Evolutionary conservation across 2,888 invertebrate species (phyloP), one percentile per base, ranked within the genome.

Genomic region (Schizotus pectinicornis): DNA sequence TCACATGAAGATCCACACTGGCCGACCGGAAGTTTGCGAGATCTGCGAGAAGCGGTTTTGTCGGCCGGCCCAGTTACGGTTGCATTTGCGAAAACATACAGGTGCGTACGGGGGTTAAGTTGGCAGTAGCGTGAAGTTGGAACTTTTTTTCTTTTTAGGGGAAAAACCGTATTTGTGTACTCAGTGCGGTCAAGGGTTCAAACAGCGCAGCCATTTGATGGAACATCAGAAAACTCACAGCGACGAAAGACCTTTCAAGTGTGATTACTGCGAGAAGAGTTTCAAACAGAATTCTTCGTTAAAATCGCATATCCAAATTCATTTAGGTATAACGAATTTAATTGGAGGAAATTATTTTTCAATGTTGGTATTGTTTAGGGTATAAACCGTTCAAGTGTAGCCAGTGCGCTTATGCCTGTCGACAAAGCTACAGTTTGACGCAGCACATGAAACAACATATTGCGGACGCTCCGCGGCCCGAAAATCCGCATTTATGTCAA

Each of bases 81-180:
- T 76, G 7, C 78, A 78, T 54, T 70, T 78, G 73, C 64, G 76
- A 37, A 73, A 70, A 62, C 78, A 78, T 61, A 77, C 77, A 59
- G 77, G 77, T 75, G 66, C 41, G 30, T 34, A 31, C 35, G 14
- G n/a, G 5, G 5, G 22, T 22, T 22, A 22, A 22, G 22, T 22
- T 22, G 22, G 22, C 5, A 22, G 22, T 22, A 5, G 2, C 22
- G 34, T n/a, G 5, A 30, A 43, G 11, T 37, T 33, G 9, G 7
- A n/a, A 22, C 5, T 22, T 35, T 43, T 32, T 22, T 35, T 43
- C 32, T 39, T 61, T 60, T 43, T 54, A 76, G 78, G 77, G 36
- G 77, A 77, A 60, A 79, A 76, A 57, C 78, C 79, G 1, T 78
- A 68, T 56, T 45, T 68, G 0, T 79, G 79, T 46, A 63, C 68